A percentile compares a stretch with the other conserved stretches of the same genome.
Conservation (phyloP, 2,797 vertebrate genomes). For the Alauda arvensis region DNA sequence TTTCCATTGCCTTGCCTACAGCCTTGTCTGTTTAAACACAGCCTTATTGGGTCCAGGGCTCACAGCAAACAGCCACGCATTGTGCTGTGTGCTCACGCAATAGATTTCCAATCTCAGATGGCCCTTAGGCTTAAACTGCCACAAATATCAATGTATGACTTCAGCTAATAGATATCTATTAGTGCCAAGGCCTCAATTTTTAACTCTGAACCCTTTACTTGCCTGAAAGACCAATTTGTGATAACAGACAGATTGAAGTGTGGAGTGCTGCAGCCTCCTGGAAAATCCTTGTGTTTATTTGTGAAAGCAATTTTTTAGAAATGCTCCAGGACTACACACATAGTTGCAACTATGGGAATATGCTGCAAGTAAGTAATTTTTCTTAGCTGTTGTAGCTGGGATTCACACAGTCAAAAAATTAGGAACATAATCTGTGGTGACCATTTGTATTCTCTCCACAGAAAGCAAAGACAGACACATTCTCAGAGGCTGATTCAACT, state of each 20-base stretch:
- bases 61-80: background rate
- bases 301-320: background rate
- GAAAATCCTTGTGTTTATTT: background rate
- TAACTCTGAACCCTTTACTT: background rate
- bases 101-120: background rate
- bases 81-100: background rate
- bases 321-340: background rate
- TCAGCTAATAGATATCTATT: background rate
- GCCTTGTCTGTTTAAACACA: background rate
- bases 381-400: background rate
- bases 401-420: background rate
- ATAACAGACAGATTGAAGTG: background rate
- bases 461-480: background rate
- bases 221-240: background rate
- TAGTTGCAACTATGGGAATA: background rate
- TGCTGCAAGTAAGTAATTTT: background rate
- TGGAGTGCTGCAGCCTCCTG: background rate
- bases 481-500: background rate
- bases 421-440: background rate
- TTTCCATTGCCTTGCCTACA: background rate
- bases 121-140: background rate
- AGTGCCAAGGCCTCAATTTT: background rate
- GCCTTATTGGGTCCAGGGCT: background rate
- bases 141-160: background rate
- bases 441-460: background rate